phyloP scores from a whole-genome alignment of 2,888 invertebrate species.

The Galeopsomyia nigrocyanea region DNA sequence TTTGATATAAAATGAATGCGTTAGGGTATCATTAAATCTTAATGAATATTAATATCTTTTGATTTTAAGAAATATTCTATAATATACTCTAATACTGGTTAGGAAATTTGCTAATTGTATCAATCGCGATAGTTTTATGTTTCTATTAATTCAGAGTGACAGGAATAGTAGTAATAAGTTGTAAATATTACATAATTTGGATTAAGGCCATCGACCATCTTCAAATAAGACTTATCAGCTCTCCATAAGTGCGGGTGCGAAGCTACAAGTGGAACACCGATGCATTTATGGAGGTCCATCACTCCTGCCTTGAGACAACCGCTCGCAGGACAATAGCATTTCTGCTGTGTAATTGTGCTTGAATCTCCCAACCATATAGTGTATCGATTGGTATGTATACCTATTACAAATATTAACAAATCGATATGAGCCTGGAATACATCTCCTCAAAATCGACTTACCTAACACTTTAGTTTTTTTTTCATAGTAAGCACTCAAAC shows the following conservation, averaged over 20 bases:
- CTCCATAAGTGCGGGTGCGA: constrained; percentile 86
- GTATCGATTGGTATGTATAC: constrained; percentile 74
- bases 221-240: constrained; percentile 70
- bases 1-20: constrained; percentile 49
- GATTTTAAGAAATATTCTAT: too few relatives aligned
- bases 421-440: background rate
- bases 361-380: constrained; percentile 80
- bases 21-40: too few relatives aligned
- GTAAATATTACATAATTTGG: constrained; percentile 53
- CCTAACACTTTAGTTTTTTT: background rate
- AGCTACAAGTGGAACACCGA: constrained; percentile 80
- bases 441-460: background rate
- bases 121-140: too few relatives aligned
- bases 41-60: too few relatives aligned
- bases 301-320: constrained; percentile 81
- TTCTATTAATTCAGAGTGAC: too few relatives aligned
- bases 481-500: background rate
- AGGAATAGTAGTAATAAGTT: too few relatives aligned
- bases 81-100: too few relatives aligned
- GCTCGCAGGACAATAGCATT: constrained; percentile 73
- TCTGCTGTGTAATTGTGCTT: constrained; percentile 70
- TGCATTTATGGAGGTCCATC: constrained; percentile 77
- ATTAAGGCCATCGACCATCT: constrained; percentile 57
- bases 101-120: too few relatives aligned
- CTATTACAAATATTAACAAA: constrained; percentile 18